Evolutionary conservation across 2,113 vertebrate genomes (phyloP).

Genomic region (Hucho hucho): DNA sequence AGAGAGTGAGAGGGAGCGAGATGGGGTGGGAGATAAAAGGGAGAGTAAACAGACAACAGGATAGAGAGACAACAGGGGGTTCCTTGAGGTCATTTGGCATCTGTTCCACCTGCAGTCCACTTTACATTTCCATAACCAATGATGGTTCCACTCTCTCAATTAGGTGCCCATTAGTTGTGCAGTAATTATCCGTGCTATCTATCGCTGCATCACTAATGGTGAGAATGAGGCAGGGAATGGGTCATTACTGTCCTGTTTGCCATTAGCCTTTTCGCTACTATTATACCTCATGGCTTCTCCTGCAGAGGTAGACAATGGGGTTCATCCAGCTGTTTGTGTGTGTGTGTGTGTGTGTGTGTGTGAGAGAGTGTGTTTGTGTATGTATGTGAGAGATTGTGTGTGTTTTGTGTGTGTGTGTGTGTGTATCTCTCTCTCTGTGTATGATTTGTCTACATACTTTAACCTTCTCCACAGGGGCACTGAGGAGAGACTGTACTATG

Average conservation of each 20-base stretch:
- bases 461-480: slow-evolving; percentile 45
- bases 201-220: slow-evolving; percentile 50
- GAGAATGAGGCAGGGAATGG: slow-evolving; percentile 58
- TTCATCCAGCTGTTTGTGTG: slow-evolving; percentile 34
- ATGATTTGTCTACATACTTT: slow-evolving; percentile 40
- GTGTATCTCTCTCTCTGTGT: neutral
- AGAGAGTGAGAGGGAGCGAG: neutral
- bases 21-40: neutral
- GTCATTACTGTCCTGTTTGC: slow-evolving; percentile 48
- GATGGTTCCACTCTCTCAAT: slow-evolving; percentile 62
- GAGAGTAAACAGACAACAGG: neutral
- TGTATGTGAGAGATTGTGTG: slow-evolving; percentile 17
- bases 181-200: slow-evolving; percentile 59
- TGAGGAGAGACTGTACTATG: slow-evolving; percentile 17
- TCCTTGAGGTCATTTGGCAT: slow-evolving; percentile 22
- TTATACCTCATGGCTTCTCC: slow-evolving; percentile 26
- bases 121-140: slow-evolving; percentile 47
- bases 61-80: slow-evolving; percentile 5
- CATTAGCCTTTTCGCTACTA: slow-evolving; percentile 44
- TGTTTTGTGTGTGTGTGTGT: neutral
- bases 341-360: neutral
- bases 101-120: slow-evolving; percentile 50
- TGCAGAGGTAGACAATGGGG: slow-evolving; percentile 45
- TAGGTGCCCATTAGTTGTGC: slow-evolving; percentile 56
- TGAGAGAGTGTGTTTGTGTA: too few species aligned